A percentile compares a stretch with the other conserved stretches of the same genome.
Evolutionary conservation across 2,113 vertebrate genomes (phyloP).

Genomic region (Antidorcas marsupialis): DNA sequence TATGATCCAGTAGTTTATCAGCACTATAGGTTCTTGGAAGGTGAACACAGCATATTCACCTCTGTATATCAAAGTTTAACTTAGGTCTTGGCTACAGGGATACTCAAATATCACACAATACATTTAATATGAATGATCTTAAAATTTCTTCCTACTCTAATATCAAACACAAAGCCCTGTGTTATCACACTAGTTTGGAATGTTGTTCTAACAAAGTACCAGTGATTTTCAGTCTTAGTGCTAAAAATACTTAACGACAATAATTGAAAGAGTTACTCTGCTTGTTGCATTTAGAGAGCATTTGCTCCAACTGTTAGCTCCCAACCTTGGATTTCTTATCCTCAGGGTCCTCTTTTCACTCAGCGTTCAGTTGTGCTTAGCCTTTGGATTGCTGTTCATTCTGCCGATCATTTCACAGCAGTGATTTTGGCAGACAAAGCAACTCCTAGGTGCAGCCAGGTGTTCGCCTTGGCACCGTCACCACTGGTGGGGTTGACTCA

Average conservation of each 20-base stretch:
- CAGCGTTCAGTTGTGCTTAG: slow-evolving; percentile 9
- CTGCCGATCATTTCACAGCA: slow-evolving; percentile 32
- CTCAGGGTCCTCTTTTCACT: slow-evolving; percentile 17
- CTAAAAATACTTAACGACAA: neutral
- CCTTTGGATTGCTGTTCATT: slow-evolving; percentile 16
- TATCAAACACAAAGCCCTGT: neutral
- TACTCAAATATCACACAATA: neutral
- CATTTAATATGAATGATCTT: neutral
- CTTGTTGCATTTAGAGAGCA: neutral
- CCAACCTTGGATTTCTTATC: neutral
- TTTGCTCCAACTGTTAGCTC: neutral
- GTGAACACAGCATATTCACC: neutral
- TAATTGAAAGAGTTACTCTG: neutral
- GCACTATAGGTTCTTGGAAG: neutral
- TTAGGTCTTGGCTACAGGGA: neutral
- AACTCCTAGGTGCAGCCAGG: slow-evolving; percentile 62
- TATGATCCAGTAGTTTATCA: neutral
- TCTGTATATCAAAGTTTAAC: neutral
- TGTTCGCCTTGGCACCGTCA: slow-evolving; percentile 58
- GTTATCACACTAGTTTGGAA: neutral
- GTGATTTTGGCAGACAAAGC: slow-evolving; percentile 73
- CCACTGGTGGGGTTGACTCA: slow-evolving; percentile 62
- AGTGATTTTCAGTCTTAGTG: neutral
- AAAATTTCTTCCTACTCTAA: neutral
- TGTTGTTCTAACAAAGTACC: neutral